Conservation (phyloP, 2,797 vertebrate genomes). For the Acanthurus tractus region DNA sequence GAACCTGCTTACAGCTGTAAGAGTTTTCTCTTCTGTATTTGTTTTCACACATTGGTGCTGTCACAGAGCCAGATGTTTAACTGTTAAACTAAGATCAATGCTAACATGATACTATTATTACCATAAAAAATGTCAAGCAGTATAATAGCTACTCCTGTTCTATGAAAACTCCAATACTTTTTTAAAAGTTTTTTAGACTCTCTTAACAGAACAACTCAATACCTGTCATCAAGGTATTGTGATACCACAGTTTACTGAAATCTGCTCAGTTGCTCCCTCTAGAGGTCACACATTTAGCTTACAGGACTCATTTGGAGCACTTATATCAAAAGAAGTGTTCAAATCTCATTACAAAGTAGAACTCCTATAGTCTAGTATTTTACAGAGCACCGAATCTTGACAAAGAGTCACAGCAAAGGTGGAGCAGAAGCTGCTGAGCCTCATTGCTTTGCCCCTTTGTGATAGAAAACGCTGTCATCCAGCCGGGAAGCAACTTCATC, state of each 20-base stretch:
- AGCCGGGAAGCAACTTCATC: conserved; percentile 56
- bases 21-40: conserved; percentile 17
- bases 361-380: neutral
- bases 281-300: conserved; percentile 15
- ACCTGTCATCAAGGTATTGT: neutral
- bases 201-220: neutral
- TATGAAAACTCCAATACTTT: neutral
- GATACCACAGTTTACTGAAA: neutral
- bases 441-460: conserved; percentile 14
- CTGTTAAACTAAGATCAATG: neutral
- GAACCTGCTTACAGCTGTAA: conserved; percentile 47
- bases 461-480: conserved; percentile 56
- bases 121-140: neutral
- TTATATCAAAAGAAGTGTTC: neutral
- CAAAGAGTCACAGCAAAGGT: neutral
- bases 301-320: conserved; percentile 20
- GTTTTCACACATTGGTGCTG: conserved; percentile 31
- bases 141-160: neutral
- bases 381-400: neutral
- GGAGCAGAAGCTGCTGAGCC: conserved; percentile 6
- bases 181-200: neutral
- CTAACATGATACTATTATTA: no score
- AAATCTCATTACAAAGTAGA: conserved; percentile 4
- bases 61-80: neutral
- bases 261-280: conserved; percentile 49